These are phyloP conservation scores for Arothron firmamentum DNA, from an alignment of 2,113 vertebrate species.

Conservation along the genomic window DNA sequence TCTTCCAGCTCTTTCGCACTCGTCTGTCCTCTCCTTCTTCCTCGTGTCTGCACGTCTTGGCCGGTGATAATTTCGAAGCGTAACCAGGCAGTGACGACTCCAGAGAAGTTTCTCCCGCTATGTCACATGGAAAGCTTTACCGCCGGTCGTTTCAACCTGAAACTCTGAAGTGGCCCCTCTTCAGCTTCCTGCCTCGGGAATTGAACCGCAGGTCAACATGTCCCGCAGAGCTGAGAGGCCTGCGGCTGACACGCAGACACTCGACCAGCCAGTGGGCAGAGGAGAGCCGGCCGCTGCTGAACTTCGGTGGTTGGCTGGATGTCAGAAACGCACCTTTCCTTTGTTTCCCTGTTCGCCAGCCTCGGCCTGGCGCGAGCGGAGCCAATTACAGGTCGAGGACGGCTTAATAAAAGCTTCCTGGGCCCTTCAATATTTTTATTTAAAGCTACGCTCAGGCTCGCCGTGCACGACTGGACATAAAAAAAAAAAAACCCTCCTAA, in stretches of 20 bases:
- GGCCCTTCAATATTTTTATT: conserved; percentile 9
- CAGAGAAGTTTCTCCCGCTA: not conserved
- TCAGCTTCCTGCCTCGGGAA: not conserved
- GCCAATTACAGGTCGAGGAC: conserved; percentile 13
- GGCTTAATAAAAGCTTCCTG: conserved; percentile 23
- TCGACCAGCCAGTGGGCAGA: conserved; percentile 46
- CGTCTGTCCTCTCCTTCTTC: too few relatives aligned
- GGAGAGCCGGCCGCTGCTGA: conserved; percentile 35
- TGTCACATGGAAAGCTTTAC: not conserved
- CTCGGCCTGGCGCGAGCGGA: conserved; percentile 10
- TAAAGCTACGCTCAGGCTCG: not conserved
- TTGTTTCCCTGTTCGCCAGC: conserved; percentile 6
- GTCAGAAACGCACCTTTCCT: not conserved
- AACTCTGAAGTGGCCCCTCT: conserved; percentile 42
- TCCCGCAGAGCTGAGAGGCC: conserved; percentile 27
- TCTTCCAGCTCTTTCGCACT: too few relatives aligned
- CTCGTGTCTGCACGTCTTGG: too few relatives aligned
- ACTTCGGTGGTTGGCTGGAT: conserved; percentile 24
- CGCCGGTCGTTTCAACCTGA: not conserved
- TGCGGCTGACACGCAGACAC: conserved; percentile 31
- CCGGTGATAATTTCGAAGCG: too few relatives aligned
- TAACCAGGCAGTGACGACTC: too few relatives aligned
- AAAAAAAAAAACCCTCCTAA: not conserved
- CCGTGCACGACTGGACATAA: not conserved
- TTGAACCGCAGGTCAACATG: conserved; percentile 29